Conservation (phyloP, 2,113 vertebrate genomes). For the Turnix velox region DNA sequence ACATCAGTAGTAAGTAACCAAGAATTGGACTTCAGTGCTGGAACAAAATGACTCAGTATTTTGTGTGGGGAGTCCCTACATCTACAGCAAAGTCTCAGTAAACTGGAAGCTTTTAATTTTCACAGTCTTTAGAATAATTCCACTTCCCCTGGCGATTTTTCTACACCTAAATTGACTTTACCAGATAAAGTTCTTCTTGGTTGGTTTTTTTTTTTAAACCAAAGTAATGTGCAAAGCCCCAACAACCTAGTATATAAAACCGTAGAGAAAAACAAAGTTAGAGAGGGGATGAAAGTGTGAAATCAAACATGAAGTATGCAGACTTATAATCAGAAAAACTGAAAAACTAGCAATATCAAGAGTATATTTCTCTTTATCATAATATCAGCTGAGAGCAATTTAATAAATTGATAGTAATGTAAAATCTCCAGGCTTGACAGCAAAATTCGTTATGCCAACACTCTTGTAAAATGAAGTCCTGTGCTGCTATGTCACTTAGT, state of each 20-base stretch:
- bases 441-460: constrained; percentile 9
- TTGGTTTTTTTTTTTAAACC: background rate
- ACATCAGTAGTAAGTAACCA: background rate
- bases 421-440: background rate
- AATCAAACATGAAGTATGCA: background rate
- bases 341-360: background rate
- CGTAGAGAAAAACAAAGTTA: background rate
- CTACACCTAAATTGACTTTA: background rate
- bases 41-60: background rate
- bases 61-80: background rate
- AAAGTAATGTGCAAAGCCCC: background rate
- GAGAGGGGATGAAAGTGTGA: background rate
- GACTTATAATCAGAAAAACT: background rate
- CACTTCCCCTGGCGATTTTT: background rate
- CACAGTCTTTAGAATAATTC: background rate
- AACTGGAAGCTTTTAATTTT: background rate
- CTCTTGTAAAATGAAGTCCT: constrained; percentile 52
- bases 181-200: background rate
- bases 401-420: background rate
- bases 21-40: background rate
- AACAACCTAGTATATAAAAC: background rate
- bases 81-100: background rate
- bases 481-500: constrained; percentile 6
- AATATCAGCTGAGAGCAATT: background rate
- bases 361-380: background rate